Percentiles rank a stretch among this genome's conserved stretches.
These are phyloP conservation scores for Lepisosteus osseus DNA, from an alignment of 2,113 vertebrate species.

Conservation along the genomic window DNA sequence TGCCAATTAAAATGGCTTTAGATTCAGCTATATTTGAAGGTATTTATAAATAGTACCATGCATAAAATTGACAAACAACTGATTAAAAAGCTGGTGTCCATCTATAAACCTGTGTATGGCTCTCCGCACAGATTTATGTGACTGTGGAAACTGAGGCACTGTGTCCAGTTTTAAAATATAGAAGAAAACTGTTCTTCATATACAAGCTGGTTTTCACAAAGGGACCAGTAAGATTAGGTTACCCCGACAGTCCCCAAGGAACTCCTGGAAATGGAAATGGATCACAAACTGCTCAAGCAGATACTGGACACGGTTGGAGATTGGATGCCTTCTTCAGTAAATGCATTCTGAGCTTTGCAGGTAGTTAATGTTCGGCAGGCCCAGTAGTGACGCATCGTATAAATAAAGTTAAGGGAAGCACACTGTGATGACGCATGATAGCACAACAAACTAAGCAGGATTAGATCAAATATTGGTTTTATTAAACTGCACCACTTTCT, in stretches of 20 bases:
- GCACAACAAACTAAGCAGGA: too few species aligned
- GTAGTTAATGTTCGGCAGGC: neutral
- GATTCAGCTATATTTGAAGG: too few species aligned
- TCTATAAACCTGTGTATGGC: neutral
- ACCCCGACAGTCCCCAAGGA: slow-evolving; percentile 11
- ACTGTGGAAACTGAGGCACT: neutral
- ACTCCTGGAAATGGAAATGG: neutral
- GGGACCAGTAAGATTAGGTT: slow-evolving; percentile 12
- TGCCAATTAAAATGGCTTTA: too few species aligned
- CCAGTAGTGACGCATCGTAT: too few species aligned
- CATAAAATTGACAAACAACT: neutral
- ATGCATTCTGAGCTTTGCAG: neutral
- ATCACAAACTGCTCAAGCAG: neutral
- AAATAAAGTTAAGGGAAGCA: neutral
- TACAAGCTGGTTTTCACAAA: slow-evolving; percentile 9
- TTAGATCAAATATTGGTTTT: too few species aligned
- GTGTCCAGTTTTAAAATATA: slow-evolving; percentile 9
- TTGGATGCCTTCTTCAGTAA: neutral
- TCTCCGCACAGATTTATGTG: neutral
- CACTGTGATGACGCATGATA: too few species aligned
- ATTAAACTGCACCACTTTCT: too few species aligned
- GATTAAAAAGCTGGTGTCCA: neutral
- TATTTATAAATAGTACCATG: too few species aligned
- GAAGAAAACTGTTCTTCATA: neutral
- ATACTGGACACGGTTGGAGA: neutral